Base-by-base conservation (phyloP, 2,797 vertebrate species). In the Gobio occitaniae region DNA sequence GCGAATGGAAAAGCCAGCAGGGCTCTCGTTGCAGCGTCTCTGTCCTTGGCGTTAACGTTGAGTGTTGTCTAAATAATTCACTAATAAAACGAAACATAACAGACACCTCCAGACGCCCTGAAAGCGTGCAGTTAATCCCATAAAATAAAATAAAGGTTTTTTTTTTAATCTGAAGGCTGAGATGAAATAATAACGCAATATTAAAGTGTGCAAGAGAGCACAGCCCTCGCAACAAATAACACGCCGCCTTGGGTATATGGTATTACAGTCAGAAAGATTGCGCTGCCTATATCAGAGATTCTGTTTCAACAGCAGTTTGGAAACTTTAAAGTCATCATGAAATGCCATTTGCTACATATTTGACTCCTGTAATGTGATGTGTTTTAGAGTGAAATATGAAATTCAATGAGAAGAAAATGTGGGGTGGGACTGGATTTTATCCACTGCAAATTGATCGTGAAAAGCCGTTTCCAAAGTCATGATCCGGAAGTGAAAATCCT, bases 161-260 rank as follows among this genome's bases (percentile, higher is more conserved):
- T 93, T 92, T 95, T 87, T 93, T 93, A 25, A 94, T 95, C 93
- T 95, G 85, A 90, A 91, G 80, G 92, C 94, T 92, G 91, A 93
- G 94, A 95, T 94, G 94, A 95, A 94, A 94, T 94, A 95, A 95
- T 94, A 94, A 93, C 79, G 84, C 92, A 93, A 95, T 96, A 96
- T 96, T 95, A 95, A 95, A 95, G 94, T 93, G 93, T 93, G 94
- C 94, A 93, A 81, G 88, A 89, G 85, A 90, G 84, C 75, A 71
- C 85, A 88, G 80, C 75, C 82, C 41, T 76, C 59, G 84, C 84
- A 87, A 89, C 83, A 89, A 91, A 91, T 91, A 90, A 90, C 87
- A 79, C 70, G 50, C 82, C 41, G 88, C 86, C 90, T 89, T 88
- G 90, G 91, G 91, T 89, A 84, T 88, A 90, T 71, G 84, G 83